These are phyloP conservation scores for Clarias macrocephalus DNA, from an alignment of 2,113 vertebrate genomes.

Conservation along the genomic window DNA sequence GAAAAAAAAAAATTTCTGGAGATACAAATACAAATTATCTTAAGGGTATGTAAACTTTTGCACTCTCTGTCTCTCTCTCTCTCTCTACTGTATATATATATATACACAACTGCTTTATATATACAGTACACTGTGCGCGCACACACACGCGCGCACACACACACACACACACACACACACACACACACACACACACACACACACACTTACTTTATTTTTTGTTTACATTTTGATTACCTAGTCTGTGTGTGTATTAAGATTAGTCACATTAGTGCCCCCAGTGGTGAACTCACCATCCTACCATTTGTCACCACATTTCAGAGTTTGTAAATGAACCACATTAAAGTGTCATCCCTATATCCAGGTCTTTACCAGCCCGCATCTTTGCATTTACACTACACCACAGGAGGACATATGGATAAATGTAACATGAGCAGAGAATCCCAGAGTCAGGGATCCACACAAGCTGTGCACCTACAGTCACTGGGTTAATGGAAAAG, in stretches of 20 bases:
- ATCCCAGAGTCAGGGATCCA: slow-evolving; percentile 5
- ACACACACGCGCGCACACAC: too few relatives aligned
- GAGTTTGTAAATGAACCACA: neutral
- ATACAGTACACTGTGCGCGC: too few relatives aligned
- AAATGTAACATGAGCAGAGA: slow-evolving; percentile 33
- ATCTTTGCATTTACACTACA: neutral
- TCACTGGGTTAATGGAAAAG: slow-evolving; percentile 44
- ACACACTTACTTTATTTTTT: neutral
- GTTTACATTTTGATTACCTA: neutral
- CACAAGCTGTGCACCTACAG: slow-evolving; percentile 46
- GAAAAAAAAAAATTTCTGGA: neutral
- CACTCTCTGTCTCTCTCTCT: neutral
- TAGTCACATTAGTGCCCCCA: neutral
- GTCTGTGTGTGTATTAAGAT: neutral
- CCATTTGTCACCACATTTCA: neutral
- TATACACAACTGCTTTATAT: too few relatives aligned
- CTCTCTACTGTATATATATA: neutral
- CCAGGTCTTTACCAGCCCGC: neutral
- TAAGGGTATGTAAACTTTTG: neutral
- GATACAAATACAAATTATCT: neutral
- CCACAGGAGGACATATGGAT: slow-evolving; percentile 39
- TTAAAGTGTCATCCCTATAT: neutral
- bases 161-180: too few relatives aligned
- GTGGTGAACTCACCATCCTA: neutral
- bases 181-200: too few relatives aligned